Base-by-base conservation (phyloP, 1,140 invertebrate genomes). In the Lucilia cuprina region DNA sequence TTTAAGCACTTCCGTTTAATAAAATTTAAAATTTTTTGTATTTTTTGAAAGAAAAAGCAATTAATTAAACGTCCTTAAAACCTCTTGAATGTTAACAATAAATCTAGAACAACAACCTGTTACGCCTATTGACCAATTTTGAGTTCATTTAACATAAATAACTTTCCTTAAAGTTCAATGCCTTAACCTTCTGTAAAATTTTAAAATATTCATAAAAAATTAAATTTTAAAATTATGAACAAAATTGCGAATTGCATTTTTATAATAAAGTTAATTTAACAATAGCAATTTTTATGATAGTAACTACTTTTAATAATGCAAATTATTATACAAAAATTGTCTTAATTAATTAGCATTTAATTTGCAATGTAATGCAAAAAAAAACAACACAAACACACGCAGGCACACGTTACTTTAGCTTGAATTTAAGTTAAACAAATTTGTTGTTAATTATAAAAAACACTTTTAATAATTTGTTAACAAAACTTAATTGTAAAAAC, bases 281-380 rank as follows among this genome's bases (percentile, higher is more conserved):
- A 70, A 70, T 70, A 9, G 65, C 65, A 70, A 21, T 70, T 70
- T 70, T 70, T 60, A n/a, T 17, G 4, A 60, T 60, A n/a, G 55
- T 4, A 60, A 60, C 14, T 7, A 60, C 14, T n/a, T n/a, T 17
- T 60, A 60, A 7, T 25, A 70, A 70, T 25, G 60, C 17, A 17
- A 70, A 19, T 70, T 21, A 70, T 65, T 21, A 70, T 25, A 25
- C 7, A 70, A 70, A 70, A 30, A 30, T 30, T 70, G 21, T 2
- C 65, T 60, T 70, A 70, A 25, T 55, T 21, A 70, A 70, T 19
- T 70, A 70, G 65, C 65, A 70, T 70, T 70, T 70, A 70, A 70
- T 70, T 70, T 21, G 21, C 65, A 70, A 19, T 49, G 49, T 14
- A 55, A 17, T 55, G 50, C 17, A 55, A 55, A 55, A 12, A n/a